Conservation (phyloP, 2,797 vertebrate genomes). For the Hippoglossus hippoglossus region DNA sequence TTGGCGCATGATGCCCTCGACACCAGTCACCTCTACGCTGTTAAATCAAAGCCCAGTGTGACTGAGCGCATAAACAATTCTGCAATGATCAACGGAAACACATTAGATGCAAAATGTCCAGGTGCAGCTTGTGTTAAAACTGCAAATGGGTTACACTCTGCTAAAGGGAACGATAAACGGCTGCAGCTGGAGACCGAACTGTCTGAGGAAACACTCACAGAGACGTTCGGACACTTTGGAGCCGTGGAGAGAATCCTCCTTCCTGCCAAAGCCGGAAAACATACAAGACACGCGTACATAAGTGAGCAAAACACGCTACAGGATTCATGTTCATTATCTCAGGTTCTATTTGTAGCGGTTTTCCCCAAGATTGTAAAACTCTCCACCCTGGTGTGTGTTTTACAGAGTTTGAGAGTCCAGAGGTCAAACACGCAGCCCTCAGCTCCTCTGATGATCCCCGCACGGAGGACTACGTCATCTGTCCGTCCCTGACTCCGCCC, state of each 20-base stretch:
- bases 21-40: constrained; percentile 78
- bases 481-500: constrained; percentile 80
- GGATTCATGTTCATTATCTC: accelerated
- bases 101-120: background rate
- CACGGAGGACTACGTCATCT: constrained; percentile 70
- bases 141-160: background rate
- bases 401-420: constrained; percentile 76
- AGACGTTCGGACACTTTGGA: constrained; percentile 79
- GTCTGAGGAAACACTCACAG: constrained; percentile 73
- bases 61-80: background rate
- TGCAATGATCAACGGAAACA: constrained; percentile 39
- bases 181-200: constrained; percentile 55
- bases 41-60: constrained; percentile 27
- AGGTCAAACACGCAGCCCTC: constrained; percentile 77
- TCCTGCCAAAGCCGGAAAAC: constrained; percentile 75
- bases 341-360: background rate
- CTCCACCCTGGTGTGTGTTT: background rate
- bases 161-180: constrained; percentile 11
- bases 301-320: constrained; percentile 79
- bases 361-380: background rate
- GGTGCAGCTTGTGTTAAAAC: background rate
- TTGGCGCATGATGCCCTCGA: constrained; percentile 83
- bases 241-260: constrained; percentile 79
- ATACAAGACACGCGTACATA: constrained; percentile 81
- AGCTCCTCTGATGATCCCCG: constrained; percentile 65